Base-by-base conservation (phyloP, 2,888 invertebrate genomes). In the Cephus nigrinus region DNA sequence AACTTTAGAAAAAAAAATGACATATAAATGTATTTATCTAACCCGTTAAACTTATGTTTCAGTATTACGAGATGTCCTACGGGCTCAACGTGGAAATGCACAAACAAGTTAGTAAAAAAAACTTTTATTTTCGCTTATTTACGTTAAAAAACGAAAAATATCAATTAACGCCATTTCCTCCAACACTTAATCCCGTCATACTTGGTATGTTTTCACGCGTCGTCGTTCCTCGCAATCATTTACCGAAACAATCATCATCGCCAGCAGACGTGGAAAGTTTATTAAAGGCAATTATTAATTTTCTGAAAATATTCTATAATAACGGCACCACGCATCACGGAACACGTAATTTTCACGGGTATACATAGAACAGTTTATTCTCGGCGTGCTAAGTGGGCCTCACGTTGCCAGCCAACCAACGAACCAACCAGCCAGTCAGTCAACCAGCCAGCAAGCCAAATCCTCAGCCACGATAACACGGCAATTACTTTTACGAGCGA, bases 41-140 rank as follows among this genome's bases (percentile, higher is more conserved):
- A 55, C 9, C 55, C 55, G 9, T 55, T 71, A 15, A 32, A 32
- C 15, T 86, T 91, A 87, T 92, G 90, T 95, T 95, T 77, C 95
- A 97, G 97, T 98, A 98, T 93, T 98, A 98, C 93, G 98, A 98
- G 94, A 98, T 98, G 97, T 97, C 97, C 77, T 98, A 97, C 93
- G 97, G 97, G 88, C 94, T 98, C 89, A 97, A 98, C 93, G 97
- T 97, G 89, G 98, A 98, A 93, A 97, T 98, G 96, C 97, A 97
- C 93, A 98, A 98, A 94, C 98, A 97, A 95, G 96, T 96, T 93
- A 92, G 93, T 86, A 23, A 55, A 35, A 35, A 35, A 12, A 35
- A 12, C 35, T 35, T 35, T 35, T 12, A 12, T 23, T 40, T 9
- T 23, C 2, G 4, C 55, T 55, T 11, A 55, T 79, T 81, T 78